A percentile compares a stretch with the other conserved stretches of the same genome.
These are phyloP conservation scores for Aphaenogaster floridana DNA, from an alignment of 1,140 invertebrate species.

Conservation along the genomic window DNA sequence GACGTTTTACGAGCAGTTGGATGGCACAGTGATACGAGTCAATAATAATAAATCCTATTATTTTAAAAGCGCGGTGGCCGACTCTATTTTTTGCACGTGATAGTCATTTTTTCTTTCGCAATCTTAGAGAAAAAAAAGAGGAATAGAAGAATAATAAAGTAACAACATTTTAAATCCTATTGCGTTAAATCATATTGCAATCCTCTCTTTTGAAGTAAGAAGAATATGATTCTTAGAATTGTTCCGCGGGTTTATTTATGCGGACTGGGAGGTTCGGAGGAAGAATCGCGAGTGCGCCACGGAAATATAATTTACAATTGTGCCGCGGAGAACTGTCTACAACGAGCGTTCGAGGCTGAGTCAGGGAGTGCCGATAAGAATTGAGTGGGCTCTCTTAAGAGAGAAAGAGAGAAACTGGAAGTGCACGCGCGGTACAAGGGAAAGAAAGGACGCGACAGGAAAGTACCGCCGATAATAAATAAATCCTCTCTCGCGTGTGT, in stretches of 20 bases:
- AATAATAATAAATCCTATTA: constrained; percentile 8
- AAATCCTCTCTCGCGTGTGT: not conserved
- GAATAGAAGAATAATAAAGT: not conserved
- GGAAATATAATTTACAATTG: constrained; percentile 2
- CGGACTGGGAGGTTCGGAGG: not conserved
- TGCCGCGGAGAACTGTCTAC: not conserved
- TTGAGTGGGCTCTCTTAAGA: not conserved
- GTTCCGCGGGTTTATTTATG: constrained; percentile 6
- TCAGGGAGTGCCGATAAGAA: constrained; percentile 10
- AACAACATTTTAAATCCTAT: not conserved
- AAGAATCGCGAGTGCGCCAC: not conserved
- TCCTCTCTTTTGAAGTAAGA: not conserved
- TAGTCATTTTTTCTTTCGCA: not conserved
- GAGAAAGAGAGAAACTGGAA: not conserved
- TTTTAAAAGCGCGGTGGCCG: not conserved
- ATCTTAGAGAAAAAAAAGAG: not conserved
- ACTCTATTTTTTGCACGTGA: not conserved
- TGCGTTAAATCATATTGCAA: not conserved
- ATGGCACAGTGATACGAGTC: not conserved
- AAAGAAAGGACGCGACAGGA: not conserved
- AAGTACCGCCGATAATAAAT: constrained; percentile 23
- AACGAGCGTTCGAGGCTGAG: not conserved
- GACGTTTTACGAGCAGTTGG: constrained; percentile 10
- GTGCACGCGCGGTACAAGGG: not conserved
- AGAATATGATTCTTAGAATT: not conserved